Evolutionary conservation across 2,797 vertebrate species (phyloP).

Genomic region (Delichon dasypus): DNA sequence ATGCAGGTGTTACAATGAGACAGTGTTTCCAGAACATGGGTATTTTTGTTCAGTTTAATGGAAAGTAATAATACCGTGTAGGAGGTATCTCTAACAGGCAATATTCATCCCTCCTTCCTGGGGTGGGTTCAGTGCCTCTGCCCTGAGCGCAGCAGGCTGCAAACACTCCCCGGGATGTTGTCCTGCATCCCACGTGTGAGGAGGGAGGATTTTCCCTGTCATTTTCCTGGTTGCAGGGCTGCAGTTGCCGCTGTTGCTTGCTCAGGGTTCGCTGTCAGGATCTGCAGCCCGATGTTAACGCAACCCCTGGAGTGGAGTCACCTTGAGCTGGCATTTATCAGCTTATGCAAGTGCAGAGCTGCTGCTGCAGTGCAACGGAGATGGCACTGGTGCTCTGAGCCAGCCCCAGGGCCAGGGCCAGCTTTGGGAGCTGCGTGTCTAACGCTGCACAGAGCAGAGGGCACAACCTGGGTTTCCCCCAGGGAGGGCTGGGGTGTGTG

Average conservation of each 20-base stretch:
- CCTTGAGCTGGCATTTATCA: conserved; percentile 65
- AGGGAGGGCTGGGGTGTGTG: not conserved
- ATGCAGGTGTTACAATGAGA: not conserved
- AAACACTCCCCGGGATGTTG: not conserved
- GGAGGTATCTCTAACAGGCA: not conserved
- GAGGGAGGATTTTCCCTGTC: not conserved
- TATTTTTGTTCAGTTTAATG: conserved; percentile 10
- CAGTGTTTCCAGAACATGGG: not conserved
- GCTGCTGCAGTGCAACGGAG: conserved; percentile 65
- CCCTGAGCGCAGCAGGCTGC: not conserved
- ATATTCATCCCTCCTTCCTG: not conserved
- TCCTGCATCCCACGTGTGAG: not conserved
- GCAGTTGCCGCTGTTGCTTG: not conserved
- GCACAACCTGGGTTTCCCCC: not conserved
- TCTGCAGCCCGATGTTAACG: conserved; percentile 56
- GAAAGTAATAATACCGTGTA: not conserved
- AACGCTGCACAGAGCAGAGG: not conserved
- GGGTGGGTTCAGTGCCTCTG: not conserved
- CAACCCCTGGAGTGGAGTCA: conserved; percentile 59
- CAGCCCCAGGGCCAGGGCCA: conserved; percentile 19
- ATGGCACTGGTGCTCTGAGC: conserved; percentile 42
- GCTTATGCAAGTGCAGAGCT: conserved; percentile 66
- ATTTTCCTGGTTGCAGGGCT: not conserved
- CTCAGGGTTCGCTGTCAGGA: not conserved
- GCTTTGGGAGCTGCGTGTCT: not conserved